Percentiles rank a stretch among this genome's conserved stretches.
These are phyloP conservation scores for Sepioteuthis lessoniana DNA, from an alignment of 2,888 invertebrate genomes.

Conservation along the genomic window DNA sequence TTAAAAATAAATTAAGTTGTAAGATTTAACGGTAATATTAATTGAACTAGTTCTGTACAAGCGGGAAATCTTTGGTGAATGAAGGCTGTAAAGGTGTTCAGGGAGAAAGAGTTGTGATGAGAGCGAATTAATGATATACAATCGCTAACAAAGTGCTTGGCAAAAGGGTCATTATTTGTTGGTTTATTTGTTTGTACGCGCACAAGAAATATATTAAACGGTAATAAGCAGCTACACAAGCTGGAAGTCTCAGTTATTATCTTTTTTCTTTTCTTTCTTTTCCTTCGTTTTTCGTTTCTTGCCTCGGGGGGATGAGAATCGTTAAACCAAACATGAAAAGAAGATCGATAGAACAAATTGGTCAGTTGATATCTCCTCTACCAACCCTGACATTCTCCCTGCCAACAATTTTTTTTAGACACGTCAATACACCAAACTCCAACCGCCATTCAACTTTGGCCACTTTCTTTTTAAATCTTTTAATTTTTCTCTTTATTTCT, in stretches of 20 bases:
- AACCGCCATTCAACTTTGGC: background rate
- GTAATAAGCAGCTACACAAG: background rate
- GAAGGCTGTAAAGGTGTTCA: background rate
- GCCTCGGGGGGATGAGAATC: background rate
- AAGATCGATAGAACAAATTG: background rate
- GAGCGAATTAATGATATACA: background rate
- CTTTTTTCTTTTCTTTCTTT: background rate
- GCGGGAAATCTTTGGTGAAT: background rate
- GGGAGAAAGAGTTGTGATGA: background rate
- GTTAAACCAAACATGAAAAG: background rate
- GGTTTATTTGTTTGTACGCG: background rate
- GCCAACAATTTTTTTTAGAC: background rate
- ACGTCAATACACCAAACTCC: background rate
- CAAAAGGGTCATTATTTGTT: background rate
- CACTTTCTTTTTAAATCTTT: background rate
- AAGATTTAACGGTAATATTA: background rate
- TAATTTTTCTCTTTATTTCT: background rate
- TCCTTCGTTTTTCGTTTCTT: background rate
- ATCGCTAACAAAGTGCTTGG: background rate
- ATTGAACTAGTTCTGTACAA: background rate
- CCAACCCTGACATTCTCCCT: background rate
- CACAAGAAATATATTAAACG: background rate
- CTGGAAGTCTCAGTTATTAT: background rate
- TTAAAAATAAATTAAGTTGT: background rate
- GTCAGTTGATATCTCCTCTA: background rate